Evolutionary conservation across 2,797 vertebrate species (phyloP), one percentile per base, ranked within the genome.

Genomic region (Trachurus trachurus): DNA sequence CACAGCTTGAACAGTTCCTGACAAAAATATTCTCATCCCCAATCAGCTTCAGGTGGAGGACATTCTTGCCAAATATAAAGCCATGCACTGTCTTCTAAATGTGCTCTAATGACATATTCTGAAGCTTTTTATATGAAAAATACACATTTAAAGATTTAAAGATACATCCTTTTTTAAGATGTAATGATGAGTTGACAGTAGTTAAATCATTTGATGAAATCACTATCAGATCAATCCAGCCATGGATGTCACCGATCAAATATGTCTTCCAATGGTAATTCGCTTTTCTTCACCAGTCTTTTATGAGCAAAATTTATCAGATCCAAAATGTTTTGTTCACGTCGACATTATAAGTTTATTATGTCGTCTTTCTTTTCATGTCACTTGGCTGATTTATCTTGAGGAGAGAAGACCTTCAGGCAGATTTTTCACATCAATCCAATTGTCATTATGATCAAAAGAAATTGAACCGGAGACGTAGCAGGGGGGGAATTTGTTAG

Each of bases 1-100:
- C 69, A 62, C 66, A 87, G 76, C 71, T 67, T 70, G 61, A 83
- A 81, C 75, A 56, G 26, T 49, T 31, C 39, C 73, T 81, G 86
- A 87, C 78, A 80, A 68, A 77, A 71, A 80, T 29, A 22, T 40
- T 68, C 59, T 74, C 69, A 82, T 61, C 59, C 67, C 49, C 67
- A 56, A 34, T 66, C 22, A 40, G 74, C 70, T 78, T 31, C 82
- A 82, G 73, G 78, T 75, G 63, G 17, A 45, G 44, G 34, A 80
- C 68, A 7, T 57, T 78, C 49, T 15, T 29, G 47, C 56, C 67
- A 79, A 69, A 60, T 58, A 74, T 44, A 39, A 71, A 65, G 63
- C 77, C 53, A 29, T 19, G 13, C 63, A 3, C 50, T 64, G 60
- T 78, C 42, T 77, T 26, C 52, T 22, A 3, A n/a, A 60, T 60